Conservation (phyloP, 2,888 invertebrate genomes). For the Monoplex corrugatus region DNA sequence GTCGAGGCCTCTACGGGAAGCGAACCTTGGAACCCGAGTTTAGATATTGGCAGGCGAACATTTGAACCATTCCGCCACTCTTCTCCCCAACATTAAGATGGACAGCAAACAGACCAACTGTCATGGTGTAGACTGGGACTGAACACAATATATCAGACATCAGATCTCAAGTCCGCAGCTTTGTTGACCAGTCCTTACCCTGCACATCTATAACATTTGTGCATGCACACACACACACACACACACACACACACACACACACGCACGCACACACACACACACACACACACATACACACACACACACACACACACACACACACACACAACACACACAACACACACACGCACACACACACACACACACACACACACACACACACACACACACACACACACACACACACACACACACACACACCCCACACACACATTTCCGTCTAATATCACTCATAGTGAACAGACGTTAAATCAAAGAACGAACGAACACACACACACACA, state of each 20-base stretch:
- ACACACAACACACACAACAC: neutral
- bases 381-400: neutral
- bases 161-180: no score
- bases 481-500: neutral
- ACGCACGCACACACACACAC: neutral
- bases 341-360: neutral
- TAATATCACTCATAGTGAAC: neutral
- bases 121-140: no score
- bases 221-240: slow-evolving; percentile 5
- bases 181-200: no score
- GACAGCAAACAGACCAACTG: no score
- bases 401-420: neutral
- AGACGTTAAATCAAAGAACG: neutral
- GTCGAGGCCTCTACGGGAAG: no score
- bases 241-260: neutral
- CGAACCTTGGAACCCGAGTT: no score
- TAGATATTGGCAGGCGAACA: no score
- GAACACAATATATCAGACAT: no score
- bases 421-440: neutral
- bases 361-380: neutral
- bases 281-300: neutral
- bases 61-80: no score
- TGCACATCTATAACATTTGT: no score
- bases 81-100: no score
- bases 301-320: neutral